Percentiles rank a stretch among this genome's conserved stretches.
Conservation (phyloP, 2,888 invertebrate genomes). For the Onthophagus sagittarius region DNA sequence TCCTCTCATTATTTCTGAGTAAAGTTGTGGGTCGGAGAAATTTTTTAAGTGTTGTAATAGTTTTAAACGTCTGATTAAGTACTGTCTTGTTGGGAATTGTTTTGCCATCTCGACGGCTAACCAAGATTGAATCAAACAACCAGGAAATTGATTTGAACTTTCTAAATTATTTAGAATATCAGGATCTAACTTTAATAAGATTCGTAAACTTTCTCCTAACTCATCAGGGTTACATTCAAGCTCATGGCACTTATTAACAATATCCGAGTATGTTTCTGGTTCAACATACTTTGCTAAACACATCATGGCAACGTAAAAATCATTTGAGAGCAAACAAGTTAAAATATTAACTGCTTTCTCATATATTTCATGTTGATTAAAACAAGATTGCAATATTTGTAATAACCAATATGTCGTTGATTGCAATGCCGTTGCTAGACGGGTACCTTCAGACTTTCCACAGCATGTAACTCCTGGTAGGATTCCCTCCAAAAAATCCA, state of each 20-base stretch:
- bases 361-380: slow-evolving; percentile 47
- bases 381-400: slow-evolving; percentile 62
- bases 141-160: slow-evolving; percentile 60
- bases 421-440: slow-evolving; percentile 78
- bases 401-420: slow-evolving; percentile 78
- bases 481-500: slow-evolving; percentile 79
- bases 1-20: slow-evolving; percentile 84
- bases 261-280: slow-evolving; percentile 61
- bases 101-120: slow-evolving; percentile 80
- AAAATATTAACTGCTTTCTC: slow-evolving; percentile 68
- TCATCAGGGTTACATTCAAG: slow-evolving; percentile 40
- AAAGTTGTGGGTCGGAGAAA: slow-evolving; percentile 74
- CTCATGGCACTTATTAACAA: slow-evolving; percentile 27
- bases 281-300: slow-evolving; percentile 80
- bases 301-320: slow-evolving; percentile 77
- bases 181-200: slow-evolving; percentile 60
- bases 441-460: slow-evolving; percentile 83
- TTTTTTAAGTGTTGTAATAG: slow-evolving; percentile 83
- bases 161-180: slow-evolving; percentile 58
- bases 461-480: slow-evolving; percentile 61
- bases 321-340: slow-evolving; percentile 57
- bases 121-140: slow-evolving; percentile 74
- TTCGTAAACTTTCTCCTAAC: slow-evolving; percentile 59
- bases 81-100: slow-evolving; percentile 80
- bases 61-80: slow-evolving; percentile 75